A percentile compares a stretch with the other conserved stretches of the same genome.
Evolutionary conservation across 2,888 invertebrate genomes (phyloP).

Genomic region (Drosophila acutilabella): DNA sequence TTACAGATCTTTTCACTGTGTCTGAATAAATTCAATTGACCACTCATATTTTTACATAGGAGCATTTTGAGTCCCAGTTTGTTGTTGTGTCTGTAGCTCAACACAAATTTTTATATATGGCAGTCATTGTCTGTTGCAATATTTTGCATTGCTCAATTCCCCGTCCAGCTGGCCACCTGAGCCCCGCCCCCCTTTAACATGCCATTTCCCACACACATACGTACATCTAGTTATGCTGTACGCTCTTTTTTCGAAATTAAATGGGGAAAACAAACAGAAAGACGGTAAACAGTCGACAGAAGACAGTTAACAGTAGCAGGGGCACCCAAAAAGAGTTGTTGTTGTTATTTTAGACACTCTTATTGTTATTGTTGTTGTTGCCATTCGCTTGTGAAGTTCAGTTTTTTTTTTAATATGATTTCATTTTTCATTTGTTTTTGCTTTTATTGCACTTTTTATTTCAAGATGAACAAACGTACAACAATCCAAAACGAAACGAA

Average conservation of each 20-base stretch:
- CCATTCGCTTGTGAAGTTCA: constrained; percentile 33
- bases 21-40: constrained; percentile 22
- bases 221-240: constrained; percentile 37
- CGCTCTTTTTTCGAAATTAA: constrained; percentile 43
- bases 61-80: constrained; percentile 8
- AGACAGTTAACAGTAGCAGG: constrained; percentile 53
- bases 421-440: constrained; percentile 24
- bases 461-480: constrained; percentile 3
- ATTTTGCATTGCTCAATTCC: constrained; percentile 74
- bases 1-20: constrained; percentile 2
- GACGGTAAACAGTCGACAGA: constrained; percentile 22
- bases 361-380: constrained; percentile 22
- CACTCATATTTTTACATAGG: constrained; percentile 8
- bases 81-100: constrained; percentile 22
- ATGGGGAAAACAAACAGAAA: constrained; percentile 65
- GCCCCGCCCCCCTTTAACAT: constrained; percentile 28
- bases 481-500: constrained; percentile 28
- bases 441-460: constrained; percentile 52
- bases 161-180: constrained; percentile 27
- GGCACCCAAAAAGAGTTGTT: constrained; percentile 40
- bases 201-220: constrained; percentile 51
- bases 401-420: constrained; percentile 1
- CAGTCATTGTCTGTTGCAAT: constrained; percentile 71
- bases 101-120: constrained; percentile 36
- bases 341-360: constrained; percentile 8